Evolutionary conservation across 2,797 vertebrate species (phyloP), one percentile per base, ranked within the genome.

Genomic region (Siniperca scherzeri): DNA sequence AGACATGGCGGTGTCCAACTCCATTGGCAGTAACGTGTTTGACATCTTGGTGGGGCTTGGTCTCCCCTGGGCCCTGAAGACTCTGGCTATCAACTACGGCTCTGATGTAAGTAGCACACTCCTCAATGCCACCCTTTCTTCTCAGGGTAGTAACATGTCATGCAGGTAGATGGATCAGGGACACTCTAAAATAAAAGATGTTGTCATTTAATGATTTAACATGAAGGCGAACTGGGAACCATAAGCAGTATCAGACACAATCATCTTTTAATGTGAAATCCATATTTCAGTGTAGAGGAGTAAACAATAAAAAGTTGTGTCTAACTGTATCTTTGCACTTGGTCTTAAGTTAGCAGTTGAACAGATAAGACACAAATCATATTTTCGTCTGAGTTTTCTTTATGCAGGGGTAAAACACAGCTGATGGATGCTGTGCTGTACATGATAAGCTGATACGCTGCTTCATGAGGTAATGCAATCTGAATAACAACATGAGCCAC

Each of bases 1-100:
- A 5, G 98, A 99, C 87, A 99, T 99, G 98, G 98, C 98, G 0
- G 97, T 99, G 74, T 99, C 98, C 57, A 99, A 99, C 94, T 99
- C 98, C 86, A 99, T 99, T 0, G 98, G 98, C 87, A 99, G 98
- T 93, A 99, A 99, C 9, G 98, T 99, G 57, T 99, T 99, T 84
- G 98, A 99, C 93, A 99, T 99, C 92, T 91, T 99, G 74, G 96
- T 99, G 38, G 98, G 98, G 3, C 95, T 99, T 0, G 98, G 98
- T 14, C 96, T 99, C 52, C 98, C 98, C 0, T 99, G 98, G 98
- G 90, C 97, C 53, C 88, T 99, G 68, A 96, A 99, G 93, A 99
- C 98, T 2, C 94, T 99, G 46, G 97, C 97, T 55, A 97, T 99
- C 88, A 96, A 97, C 91, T 99, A 99, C 0, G 97, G 97, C 80